A percentile compares a stretch with the other conserved stretches of the same genome.
Evolutionary conservation across 2,113 vertebrate species (phyloP).

Genomic region (Speoplatyrhinus poulsoni): DNA sequence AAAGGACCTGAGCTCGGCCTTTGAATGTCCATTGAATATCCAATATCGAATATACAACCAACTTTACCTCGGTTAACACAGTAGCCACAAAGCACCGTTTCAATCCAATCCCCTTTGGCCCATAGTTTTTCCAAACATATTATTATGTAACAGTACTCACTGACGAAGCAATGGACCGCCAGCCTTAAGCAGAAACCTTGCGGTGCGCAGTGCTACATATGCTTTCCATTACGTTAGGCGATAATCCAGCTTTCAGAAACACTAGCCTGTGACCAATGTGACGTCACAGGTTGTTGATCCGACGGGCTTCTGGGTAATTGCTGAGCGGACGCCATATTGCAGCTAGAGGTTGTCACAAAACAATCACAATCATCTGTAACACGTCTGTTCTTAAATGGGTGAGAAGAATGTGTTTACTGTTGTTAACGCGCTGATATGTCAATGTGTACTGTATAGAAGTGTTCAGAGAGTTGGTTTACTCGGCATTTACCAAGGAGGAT

Average conservation of each 20-base stretch:
- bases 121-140: too few species aligned
- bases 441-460: too few species aligned
- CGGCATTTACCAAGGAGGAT: too few species aligned
- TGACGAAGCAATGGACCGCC: neutral
- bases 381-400: neutral
- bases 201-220: too few species aligned
- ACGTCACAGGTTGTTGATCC: conserved; percentile 45
- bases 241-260: neutral
- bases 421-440: neutral
- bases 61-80: too few species aligned
- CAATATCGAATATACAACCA: too few species aligned
- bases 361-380: conserved; percentile 11
- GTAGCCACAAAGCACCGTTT: too few species aligned
- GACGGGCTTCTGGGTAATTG: conserved; percentile 49
- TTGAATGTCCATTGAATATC: too few species aligned
- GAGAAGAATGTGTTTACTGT: neutral
- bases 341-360: conserved; percentile 27
- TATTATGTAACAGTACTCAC: neutral
- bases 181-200: too few species aligned
- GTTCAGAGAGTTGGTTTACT: too few species aligned
- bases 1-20: too few species aligned
- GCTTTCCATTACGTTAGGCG: neutral
- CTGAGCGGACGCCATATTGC: conserved; percentile 72
- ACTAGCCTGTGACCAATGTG: conserved; percentile 14
- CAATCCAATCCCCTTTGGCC: too few species aligned